Evolutionary conservation across 2,797 vertebrate species (phyloP).

Genomic region (Phalanger gymnotis): DNA sequence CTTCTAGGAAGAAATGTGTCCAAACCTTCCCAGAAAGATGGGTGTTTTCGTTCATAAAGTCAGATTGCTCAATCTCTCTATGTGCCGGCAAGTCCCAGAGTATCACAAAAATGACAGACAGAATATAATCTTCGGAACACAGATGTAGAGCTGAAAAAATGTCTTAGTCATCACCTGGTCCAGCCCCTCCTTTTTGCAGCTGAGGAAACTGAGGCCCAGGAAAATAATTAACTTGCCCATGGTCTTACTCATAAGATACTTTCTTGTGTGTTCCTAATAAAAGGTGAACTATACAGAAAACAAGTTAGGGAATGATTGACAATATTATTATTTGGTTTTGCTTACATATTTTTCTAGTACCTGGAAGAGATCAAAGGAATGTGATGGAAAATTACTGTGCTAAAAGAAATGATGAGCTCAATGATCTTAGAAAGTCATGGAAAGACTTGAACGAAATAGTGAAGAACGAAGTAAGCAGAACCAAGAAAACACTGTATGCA

Average conservation of each 20-base stretch:
- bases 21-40: slow-evolving; percentile 75
- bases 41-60: slow-evolving; percentile 73
- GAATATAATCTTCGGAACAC: neutral
- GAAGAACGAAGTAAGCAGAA: neutral
- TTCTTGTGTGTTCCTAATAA: neutral
- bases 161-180: neutral
- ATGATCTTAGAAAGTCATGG: neutral
- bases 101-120: slow-evolving; percentile 50
- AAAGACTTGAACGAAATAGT: neutral
- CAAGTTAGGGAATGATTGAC: neutral
- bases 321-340: neutral
- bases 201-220: neutral
- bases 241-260: neutral
- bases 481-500: neutral
- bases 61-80: slow-evolving; percentile 69
- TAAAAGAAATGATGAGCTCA: neutral
- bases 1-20: slow-evolving; percentile 74
- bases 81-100: slow-evolving; percentile 59
- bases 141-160: neutral
- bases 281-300: neutral
- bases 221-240: neutral
- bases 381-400: neutral
- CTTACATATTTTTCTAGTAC: neutral
- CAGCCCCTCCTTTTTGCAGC: neutral
- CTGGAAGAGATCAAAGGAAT: neutral